These are phyloP conservation scores for Stichodactyla mertensii DNA, from an alignment of 64 coral and sea anemone species.

Conservation along the genomic window DNA sequence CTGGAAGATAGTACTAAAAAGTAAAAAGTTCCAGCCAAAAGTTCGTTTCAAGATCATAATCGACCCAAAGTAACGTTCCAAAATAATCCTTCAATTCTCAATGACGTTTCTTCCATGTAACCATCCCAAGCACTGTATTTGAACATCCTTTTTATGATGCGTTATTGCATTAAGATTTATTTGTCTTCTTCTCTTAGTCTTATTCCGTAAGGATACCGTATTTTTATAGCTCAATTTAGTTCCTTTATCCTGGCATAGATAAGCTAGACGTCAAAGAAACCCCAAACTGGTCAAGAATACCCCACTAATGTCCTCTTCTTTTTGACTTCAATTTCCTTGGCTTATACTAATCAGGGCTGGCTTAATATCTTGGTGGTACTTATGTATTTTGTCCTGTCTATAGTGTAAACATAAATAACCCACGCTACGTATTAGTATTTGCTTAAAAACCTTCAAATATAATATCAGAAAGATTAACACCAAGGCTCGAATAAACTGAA, in stretches of 20 bases:
- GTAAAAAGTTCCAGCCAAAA: not conserved
- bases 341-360: not conserved
- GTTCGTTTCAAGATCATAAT: not conserved
- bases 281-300: not conserved
- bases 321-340: constrained; percentile 1
- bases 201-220: not conserved
- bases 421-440: not conserved
- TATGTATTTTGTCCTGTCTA: not conserved
- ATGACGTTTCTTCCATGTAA: not conserved
- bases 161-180: constrained; percentile 13
- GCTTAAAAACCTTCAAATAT: not conserved
- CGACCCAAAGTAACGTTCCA: not conserved
- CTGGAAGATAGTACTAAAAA: not conserved
- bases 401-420: not conserved
- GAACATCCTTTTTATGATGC: not conserved
- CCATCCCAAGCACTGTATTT: not conserved
- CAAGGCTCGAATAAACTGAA: not conserved
- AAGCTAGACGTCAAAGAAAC: not conserved
- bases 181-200: not conserved
- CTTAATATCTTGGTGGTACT: not conserved
- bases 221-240: not conserved
- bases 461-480: not conserved
- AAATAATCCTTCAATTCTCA: not conserved
- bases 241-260: not conserved
- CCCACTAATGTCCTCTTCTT: not conserved